Evolutionary conservation across 2,113 vertebrate genomes (phyloP), one percentile per base, ranked within the genome.

Genomic region (Procavia capensis): DNA sequence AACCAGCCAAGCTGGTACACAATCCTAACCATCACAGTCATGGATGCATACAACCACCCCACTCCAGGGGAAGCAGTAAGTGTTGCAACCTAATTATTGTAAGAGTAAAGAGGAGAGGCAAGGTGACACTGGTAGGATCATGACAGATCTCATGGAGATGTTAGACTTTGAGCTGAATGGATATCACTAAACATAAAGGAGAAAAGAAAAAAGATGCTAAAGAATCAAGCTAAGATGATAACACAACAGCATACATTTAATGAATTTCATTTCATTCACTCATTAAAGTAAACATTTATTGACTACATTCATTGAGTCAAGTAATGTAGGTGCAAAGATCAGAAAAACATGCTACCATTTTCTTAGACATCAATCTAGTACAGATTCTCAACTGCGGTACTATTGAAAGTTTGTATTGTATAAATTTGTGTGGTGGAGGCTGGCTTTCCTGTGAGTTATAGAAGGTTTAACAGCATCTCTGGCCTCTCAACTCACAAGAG

Each of bases 281-380:
- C 20, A 29, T 6, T 25, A 5, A 41, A 45, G 59, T 27, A 59
- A 50, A n/a, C 16, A 29, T 19, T 9, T 47, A 43, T 2, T 22
- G 34, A n/a, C n/a, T 2, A 3, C n/a, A n/a, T 3, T 4, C 0
- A 16, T 4, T 2, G 31, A 45, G 25, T 36, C 3, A 3, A 50
- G n/a, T n/a, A 3, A 9, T 25, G 7, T 50, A 70, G 39, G 29
- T 47, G 20, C 64, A 80, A 39, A 3, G 57, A 64, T 29, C 9
- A 4, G 63, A n/a, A 64, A 57, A 34, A 34, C 66, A 43, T 0
- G 11, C 1, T 2, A 25, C 16, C 20, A 41, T 2, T 63, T 70
- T 27, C 45, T 72, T 36, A 45, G 59, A 64, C 11, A 14, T 22
- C 9, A 17, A 1, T 34, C 27, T 2, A 27, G 1, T 2, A 2